Conservation (phyloP, 2,797 vertebrate genomes). For the Gadopsis bispinosus region DNA sequence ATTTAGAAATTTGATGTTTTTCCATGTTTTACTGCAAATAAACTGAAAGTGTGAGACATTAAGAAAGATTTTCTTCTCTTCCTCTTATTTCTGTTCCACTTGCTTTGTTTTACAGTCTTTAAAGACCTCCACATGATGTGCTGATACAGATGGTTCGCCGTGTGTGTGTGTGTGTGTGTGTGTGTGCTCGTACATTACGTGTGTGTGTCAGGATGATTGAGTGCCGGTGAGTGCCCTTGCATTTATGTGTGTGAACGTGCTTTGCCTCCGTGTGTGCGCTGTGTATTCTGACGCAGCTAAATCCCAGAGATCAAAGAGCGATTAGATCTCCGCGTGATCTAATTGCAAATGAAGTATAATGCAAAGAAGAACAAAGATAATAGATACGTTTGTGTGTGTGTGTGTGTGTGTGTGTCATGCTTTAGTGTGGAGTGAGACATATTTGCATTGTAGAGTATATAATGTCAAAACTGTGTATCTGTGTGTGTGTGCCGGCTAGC, state of each 20-base stretch:
- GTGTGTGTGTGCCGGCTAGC: not conserved
- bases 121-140: slow-evolving; percentile 24
- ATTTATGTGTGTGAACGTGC: not conserved
- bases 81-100: not conserved
- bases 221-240: slow-evolving; percentile 35
- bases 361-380: slow-evolving; percentile 48
- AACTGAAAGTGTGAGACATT: not conserved
- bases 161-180: not conserved
- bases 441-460: slow-evolving; percentile 4
- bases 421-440: slow-evolving; percentile 4
- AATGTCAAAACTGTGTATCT: not conserved
- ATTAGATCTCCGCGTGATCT: slow-evolving; percentile 56
- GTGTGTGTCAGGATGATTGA: slow-evolving; percentile 18
- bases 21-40: not conserved
- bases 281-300: slow-evolving; percentile 59
- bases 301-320: slow-evolving; percentile 49
- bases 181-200: not conserved
- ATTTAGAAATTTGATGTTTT: not conserved
- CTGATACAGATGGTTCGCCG: slow-evolving; percentile 21
- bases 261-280: not conserved
- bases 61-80: too few relatives aligned
- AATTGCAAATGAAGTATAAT: slow-evolving; percentile 52
- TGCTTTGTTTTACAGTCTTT: slow-evolving; percentile 13
- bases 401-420: not conserved
- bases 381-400: not conserved